Evolutionary conservation across 2,888 invertebrate species (phyloP).

Genomic region (Euzophera pinguis): DNA sequence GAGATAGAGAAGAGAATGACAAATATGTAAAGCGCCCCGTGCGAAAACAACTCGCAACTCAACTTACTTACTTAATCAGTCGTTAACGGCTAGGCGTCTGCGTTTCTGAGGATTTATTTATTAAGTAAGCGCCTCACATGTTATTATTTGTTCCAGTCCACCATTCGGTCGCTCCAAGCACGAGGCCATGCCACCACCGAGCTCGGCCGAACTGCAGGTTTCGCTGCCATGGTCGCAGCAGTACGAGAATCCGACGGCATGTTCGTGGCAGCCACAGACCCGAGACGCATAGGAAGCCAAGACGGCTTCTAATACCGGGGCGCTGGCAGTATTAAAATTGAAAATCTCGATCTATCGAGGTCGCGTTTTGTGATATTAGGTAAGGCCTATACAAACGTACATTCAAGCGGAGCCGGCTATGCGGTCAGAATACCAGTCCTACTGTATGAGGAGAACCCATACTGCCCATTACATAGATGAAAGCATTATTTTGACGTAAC

Average conservation of each 20-base stretch:
- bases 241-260: conserved; percentile 60
- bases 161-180: conserved; percentile 60
- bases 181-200: conserved; percentile 75
- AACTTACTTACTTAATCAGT: too few species aligned
- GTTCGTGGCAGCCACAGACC: conserved; percentile 59
- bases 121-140: too few species aligned
- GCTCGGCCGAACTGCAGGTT: conserved; percentile 76
- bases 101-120: too few species aligned
- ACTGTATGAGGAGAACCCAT: too few species aligned
- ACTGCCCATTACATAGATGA: too few species aligned
- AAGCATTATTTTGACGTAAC: too few species aligned
- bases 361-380: not conserved
- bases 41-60: too few species aligned
- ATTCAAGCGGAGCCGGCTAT: not conserved
- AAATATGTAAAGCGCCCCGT: too few species aligned
- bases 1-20: too few species aligned
- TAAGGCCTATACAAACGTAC: not conserved
- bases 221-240: conserved; percentile 82
- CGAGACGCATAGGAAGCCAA: conserved; percentile 69
- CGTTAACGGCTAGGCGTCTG: too few species aligned
- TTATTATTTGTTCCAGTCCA: conserved; percentile 40
- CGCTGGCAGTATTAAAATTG: not conserved
- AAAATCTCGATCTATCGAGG: not conserved
- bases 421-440: not conserved
- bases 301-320: conserved; percentile 56